Conservation (phyloP, 2,888 invertebrate species). For the Idaea straminata region DNA sequence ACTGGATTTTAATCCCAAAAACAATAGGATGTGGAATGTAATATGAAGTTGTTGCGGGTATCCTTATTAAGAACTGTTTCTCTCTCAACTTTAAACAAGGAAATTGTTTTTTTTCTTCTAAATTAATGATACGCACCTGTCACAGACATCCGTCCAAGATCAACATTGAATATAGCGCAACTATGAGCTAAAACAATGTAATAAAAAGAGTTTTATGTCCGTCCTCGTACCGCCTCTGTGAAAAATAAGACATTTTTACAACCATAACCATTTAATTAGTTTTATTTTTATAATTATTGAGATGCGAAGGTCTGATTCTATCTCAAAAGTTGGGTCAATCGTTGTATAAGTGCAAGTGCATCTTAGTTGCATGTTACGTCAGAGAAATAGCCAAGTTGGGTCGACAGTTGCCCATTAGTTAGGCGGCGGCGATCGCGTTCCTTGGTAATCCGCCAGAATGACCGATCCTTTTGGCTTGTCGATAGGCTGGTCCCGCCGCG, state of each 20-base stretch:
- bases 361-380: constrained; percentile 35
- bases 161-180: constrained; percentile 48
- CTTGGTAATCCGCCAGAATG: constrained; percentile 78
- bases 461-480: constrained; percentile 78
- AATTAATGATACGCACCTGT: constrained; percentile 51
- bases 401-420: constrained; percentile 72
- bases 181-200: constrained; percentile 39
- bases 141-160: constrained; percentile 51
- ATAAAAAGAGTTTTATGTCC: constrained; percentile 30
- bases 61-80: constrained; percentile 18
- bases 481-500: constrained; percentile 64
- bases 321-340: background rate
- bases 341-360: constrained; percentile 15
- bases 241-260: constrained; percentile 25
- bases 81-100: constrained; percentile 24
- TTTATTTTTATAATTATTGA: constrained; percentile 12
- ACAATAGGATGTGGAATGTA: no score
- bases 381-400: constrained; percentile 74
- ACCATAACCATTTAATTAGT: constrained; percentile 26
- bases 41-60: constrained; percentile 12
- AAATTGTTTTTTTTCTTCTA: constrained; percentile 30
- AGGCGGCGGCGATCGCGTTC: constrained; percentile 68
- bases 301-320: background rate
- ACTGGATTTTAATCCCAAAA: constrained; percentile 14
- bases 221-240: constrained; percentile 26